These are phyloP conservation scores for Slavum lentiscoides DNA, from an alignment of 2,888 invertebrate genomes.

Conservation along the genomic window DNA sequence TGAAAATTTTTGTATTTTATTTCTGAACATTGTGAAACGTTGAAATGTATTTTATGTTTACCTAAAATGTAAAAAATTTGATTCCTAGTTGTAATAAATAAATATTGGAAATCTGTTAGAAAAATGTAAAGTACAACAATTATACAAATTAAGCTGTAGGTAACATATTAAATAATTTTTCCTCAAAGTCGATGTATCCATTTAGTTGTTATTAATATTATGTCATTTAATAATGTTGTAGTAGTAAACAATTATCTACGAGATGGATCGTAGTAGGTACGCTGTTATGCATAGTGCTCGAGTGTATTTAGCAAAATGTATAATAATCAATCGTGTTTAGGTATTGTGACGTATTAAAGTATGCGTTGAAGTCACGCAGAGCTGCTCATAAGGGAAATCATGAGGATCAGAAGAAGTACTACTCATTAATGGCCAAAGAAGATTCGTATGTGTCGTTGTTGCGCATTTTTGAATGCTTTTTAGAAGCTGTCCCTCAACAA, in stretches of 20 bases:
- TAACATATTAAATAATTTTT: too few species aligned
- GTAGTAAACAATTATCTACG: not conserved
- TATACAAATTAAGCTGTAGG: too few species aligned
- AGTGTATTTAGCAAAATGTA: not conserved
- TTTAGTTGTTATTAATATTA: not conserved
- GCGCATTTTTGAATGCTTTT: constrained; percentile 77
- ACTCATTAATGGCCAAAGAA: constrained; percentile 75
- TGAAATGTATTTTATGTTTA: too few species aligned
- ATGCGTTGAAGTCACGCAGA: constrained; percentile 69
- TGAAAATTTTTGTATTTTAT: too few species aligned
- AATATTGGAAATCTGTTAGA: too few species aligned
- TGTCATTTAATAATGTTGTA: not conserved
- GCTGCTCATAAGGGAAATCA: constrained; percentile 66
- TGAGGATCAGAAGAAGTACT: constrained; percentile 69
- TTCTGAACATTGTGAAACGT: too few species aligned
- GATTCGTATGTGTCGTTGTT: constrained; percentile 79
- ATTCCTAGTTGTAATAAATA: too few species aligned
- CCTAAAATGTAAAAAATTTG: too few species aligned
- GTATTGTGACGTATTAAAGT: constrained; percentile 61
- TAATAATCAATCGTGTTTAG: constrained; percentile 37
- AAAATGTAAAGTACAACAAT: too few species aligned
- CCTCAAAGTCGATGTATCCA: too few species aligned
- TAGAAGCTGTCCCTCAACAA: constrained; percentile 81
- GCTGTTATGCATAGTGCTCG: not conserved
- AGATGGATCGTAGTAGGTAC: not conserved